Base-by-base conservation (phyloP, 2,888 invertebrate species). In the Pachymerium ferrugineum region DNA sequence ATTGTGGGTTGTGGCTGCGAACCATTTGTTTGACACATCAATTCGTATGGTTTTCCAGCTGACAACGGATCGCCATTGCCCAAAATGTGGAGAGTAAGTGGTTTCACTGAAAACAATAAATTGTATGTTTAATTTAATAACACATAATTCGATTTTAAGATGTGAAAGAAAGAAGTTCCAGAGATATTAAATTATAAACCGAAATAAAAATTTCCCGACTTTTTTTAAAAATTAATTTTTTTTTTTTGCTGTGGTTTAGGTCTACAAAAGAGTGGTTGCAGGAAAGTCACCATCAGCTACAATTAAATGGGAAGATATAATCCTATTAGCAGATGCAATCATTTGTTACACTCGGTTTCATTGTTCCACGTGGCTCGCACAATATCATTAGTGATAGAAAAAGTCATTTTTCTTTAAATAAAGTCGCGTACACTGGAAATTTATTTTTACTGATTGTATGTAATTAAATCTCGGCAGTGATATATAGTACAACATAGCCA, bases 1-100 rank as follows among this genome's bases (percentile, higher is more conserved):
- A 79, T 74, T 3, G 75, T 73, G 0, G 79, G 78, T 8, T 78
- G 78, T 3, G 79, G 79, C 38, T 78, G 76, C 2, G 79, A 79
- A 0, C 79, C 79, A 19, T 74, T 75, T 3, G 78, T 74, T 29
- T 74, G 76, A 72, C 79, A 79, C 72, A 76, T 75, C 47, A 79
- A 72, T 71, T 76, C 72, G 19, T 77, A 74, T 6, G 70, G 47
- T 6, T 76, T 69, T 12, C 77, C 77, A 0, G 78, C 78, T 3
- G 78, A 78, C 54, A 79, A 76, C 0, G 78, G 77, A 6, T 77
- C 76, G 6, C 75, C 73, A 1, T 74, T 74, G 5, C 77, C 78
- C 8, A 75, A 29, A 22, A 79, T 77, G 62, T 75, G 74, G 33
- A 79, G 77, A n/a, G 70, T 47, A 22, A 78, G 33, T 4, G 79